Evolutionary conservation across 2,888 invertebrate genomes (phyloP).

Genomic region (Lagria hirta): DNA sequence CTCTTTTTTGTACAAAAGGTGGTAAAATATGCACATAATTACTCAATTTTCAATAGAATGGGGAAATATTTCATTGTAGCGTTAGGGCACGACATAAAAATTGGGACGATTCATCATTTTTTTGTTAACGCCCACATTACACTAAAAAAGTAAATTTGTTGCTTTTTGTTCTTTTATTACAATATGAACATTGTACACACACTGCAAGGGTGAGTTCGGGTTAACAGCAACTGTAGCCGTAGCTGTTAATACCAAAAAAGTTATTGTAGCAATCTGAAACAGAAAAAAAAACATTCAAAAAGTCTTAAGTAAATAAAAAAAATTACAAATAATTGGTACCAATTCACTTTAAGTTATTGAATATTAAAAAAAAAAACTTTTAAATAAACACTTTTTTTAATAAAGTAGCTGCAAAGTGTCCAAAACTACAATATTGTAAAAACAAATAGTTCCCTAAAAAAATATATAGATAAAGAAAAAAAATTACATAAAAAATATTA

Average conservation of each 20-base stretch:
- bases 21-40: constrained; percentile 38
- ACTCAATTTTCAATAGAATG: constrained; percentile 33
- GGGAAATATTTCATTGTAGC: constrained; percentile 32
- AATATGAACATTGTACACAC: constrained; percentile 2
- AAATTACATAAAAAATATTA: too few relatives aligned
- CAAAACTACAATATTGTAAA: too few relatives aligned
- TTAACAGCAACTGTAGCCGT: constrained; percentile 39
- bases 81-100: constrained; percentile 12
- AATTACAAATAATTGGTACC: too few relatives aligned
- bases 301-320: too few relatives aligned
- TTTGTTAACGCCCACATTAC: constrained; percentile 10
- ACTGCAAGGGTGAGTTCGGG: constrained; percentile 17
- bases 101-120: constrained; percentile 21
- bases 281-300: too few relatives aligned
- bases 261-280: constrained; percentile 56
- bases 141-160: constrained; percentile 17
- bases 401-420: too few relatives aligned
- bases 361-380: too few relatives aligned
- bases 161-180: constrained; percentile 18
- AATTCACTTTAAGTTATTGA: too few relatives aligned
- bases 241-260: constrained; percentile 57
- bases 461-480: too few relatives aligned
- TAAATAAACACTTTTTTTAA: too few relatives aligned
- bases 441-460: too few relatives aligned
- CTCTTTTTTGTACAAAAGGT: constrained; percentile 19